Percentiles rank a stretch among this genome's conserved stretches.
Conservation (phyloP, 2,888 invertebrate genomes). For the Philhelius pedissequus region DNA sequence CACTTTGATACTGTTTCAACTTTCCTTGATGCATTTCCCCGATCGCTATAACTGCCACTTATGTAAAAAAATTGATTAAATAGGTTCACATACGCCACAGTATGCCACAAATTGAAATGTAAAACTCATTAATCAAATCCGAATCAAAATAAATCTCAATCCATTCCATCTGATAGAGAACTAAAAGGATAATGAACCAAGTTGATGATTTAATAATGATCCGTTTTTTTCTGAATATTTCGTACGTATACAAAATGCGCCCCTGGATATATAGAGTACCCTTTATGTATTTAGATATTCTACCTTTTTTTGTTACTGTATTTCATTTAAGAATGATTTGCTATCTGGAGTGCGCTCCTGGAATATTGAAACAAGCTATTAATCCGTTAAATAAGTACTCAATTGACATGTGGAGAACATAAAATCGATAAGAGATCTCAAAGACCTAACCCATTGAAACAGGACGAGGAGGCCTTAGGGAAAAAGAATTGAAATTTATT, state of each 20-base stretch:
- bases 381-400: slow-evolving; percentile 66
- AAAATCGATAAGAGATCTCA: slow-evolving; percentile 62
- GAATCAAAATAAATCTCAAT: no score
- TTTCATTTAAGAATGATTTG: slow-evolving; percentile 46
- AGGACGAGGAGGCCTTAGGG: not conserved
- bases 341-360: slow-evolving; percentile 24
- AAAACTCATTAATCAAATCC: no score
- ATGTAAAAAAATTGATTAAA: no score
- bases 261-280: not conserved
- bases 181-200: no score
- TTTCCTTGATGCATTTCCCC: no score
- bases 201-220: no score
- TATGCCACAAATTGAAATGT: no score
- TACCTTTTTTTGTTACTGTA: slow-evolving; percentile 16
- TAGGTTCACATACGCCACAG: no score
- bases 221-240: not conserved
- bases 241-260: not conserved
- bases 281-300: not conserved
- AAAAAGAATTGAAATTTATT: slow-evolving; percentile 59
- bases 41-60: no score
- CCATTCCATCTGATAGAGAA: no score
- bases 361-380: slow-evolving; percentile 67
- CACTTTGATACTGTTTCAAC: no score
- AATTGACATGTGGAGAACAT: slow-evolving; percentile 66
- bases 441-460: not conserved